phyloP scores from a whole-genome alignment of 1,140 invertebrate genomes.

The Euura saliciscinereae region DNA sequence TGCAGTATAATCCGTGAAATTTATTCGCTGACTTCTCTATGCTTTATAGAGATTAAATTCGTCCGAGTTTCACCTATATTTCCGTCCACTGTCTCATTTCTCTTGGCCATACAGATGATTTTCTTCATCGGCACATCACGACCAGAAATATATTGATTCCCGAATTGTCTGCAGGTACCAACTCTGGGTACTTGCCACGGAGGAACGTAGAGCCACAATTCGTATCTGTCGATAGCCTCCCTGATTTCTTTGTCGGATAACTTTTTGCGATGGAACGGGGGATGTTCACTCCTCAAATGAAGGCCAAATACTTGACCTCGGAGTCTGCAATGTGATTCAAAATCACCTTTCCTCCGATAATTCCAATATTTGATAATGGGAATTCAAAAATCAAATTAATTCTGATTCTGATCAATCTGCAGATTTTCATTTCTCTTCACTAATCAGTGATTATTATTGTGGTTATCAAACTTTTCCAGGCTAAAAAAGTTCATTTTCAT shows the following conservation, averaged over 20 bases:
- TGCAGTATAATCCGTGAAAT: not conserved
- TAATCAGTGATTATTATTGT: too few species aligned
- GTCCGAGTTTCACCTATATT: not conserved
- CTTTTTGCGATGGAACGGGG: not conserved
- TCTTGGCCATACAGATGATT: slow-evolving; percentile 5
- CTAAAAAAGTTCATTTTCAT: too few species aligned
- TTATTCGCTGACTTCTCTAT: not conserved
- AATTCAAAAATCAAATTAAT: too few species aligned
- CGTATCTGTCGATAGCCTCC: not conserved
- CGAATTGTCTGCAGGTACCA: not conserved
- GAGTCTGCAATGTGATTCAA: not conserved
- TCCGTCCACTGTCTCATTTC: not conserved
- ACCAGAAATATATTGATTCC: not conserved
- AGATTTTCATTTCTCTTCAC: too few species aligned
- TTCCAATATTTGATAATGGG: not conserved
- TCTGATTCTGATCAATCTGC: too few species aligned
- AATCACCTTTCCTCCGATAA: not conserved
- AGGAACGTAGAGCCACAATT: not conserved
- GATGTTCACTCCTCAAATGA: not conserved
- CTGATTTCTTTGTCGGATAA: not conserved
- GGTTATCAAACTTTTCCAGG: too few species aligned
- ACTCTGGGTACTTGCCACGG: slow-evolving; percentile 1
- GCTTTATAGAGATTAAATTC: not conserved
- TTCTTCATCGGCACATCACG: not conserved
- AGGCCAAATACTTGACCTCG: slow-evolving; percentile 4